A percentile compares a stretch with the other conserved stretches of the same genome.
Conservation (phyloP, 2,888 invertebrate species). For the Gymnosoma rotundatum region DNA sequence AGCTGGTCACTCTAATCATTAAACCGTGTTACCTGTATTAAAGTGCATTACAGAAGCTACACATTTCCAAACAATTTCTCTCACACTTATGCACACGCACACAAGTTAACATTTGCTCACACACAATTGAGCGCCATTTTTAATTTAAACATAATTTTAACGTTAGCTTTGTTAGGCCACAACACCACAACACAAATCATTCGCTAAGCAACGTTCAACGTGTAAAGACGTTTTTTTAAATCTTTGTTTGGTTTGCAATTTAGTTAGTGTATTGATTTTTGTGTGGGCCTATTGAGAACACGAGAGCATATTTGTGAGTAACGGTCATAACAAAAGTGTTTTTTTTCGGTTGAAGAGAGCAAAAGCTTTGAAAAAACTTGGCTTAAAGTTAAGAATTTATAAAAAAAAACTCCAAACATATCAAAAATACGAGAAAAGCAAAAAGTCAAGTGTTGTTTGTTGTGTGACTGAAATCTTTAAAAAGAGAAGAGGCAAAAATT, state of each 20-base stretch:
- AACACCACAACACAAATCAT: conserved; percentile 64
- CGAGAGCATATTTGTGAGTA: conserved; percentile 32
- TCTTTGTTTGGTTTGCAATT: conserved; percentile 38
- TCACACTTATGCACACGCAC: conserved; percentile 42
- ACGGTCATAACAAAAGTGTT: conserved; percentile 24
- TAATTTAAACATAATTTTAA: conserved; percentile 62
- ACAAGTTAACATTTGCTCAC: conserved; percentile 36
- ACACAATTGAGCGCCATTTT: conserved; percentile 68
- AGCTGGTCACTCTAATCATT: conserved; percentile 45
- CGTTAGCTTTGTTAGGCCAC: conserved; percentile 62
- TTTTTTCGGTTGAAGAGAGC: conserved; percentile 32
- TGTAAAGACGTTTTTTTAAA: conserved; percentile 57
- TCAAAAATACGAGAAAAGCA: conserved; percentile 57
- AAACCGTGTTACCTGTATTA: conserved; percentile 62
- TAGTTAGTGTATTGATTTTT: background rate
- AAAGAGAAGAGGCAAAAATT: conserved; percentile 34
- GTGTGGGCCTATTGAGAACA: conserved; percentile 35
- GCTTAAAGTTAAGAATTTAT: conserved; percentile 58
- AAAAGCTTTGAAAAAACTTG: conserved; percentile 65
- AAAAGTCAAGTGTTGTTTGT: conserved; percentile 63
- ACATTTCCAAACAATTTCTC: conserved; percentile 36
- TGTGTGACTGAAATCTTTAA: conserved; percentile 30
- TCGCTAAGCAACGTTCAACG: conserved; percentile 69
- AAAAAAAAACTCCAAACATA: conserved; percentile 54
- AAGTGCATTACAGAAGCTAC: conserved; percentile 23